Evolutionary conservation across 2,888 invertebrate species (phyloP), one percentile per base, ranked within the genome.

Genomic region (Habrosyne pyritoides): DNA sequence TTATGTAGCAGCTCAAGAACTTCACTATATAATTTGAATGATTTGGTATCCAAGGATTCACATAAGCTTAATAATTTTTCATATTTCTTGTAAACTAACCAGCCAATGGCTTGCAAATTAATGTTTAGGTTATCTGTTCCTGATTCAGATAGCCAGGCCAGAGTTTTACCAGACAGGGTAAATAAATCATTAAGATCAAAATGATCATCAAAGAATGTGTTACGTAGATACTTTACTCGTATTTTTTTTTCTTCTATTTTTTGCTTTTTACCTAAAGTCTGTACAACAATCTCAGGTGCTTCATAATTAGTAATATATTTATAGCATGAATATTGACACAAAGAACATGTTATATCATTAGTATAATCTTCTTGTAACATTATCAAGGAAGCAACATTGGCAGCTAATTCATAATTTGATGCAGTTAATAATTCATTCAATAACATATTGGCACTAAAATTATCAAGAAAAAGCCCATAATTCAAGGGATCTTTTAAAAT

Each of bases 391-490:
- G 97, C 97, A 14, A 98, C 91, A 81, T 95, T 94, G 0, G 97
- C 96, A 14, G 98, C 99, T 57, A 93, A 91, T 47, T 91, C 91
- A 79, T 91, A 96, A 75, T 97, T 94, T 55, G 95, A 89, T 30
- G 93, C 87, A 73, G 95, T 94, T 55, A 99, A 86, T 71, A 97
- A 95, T 55, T 94, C 93, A 79, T 99, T 96, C 88, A 99, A 92
- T 36, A 98, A 85, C 53, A 98, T 90, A 83, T 97, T 98, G 8
- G 95, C 95, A 28, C 94, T 93, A 68, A 95, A 96, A 59, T 94
- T 86, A 86, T 99, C 98, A n/a, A 98, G 94, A 79, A 99, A 99
- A 30, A 99, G 86, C 1, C 99, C 99, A 91, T 96, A 99, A 76
- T 96, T 96, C 14, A 97, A 81, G 54, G 97, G 95, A 81, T 98